phyloP scores from a whole-genome alignment of 2,113 vertebrate species.

The Brienomyrus brachyistius region DNA sequence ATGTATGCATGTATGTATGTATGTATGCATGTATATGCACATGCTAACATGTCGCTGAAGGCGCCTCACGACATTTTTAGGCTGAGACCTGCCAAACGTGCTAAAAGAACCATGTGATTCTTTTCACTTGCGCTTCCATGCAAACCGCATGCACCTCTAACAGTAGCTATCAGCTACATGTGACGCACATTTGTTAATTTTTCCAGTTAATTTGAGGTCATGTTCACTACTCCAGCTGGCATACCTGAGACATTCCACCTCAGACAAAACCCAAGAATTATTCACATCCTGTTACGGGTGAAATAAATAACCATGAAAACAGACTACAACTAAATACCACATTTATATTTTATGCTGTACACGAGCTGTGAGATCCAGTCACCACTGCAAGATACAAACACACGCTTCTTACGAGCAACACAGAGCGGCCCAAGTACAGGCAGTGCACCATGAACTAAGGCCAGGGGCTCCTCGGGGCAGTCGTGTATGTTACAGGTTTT shows the following conservation, averaged over 20 bases:
- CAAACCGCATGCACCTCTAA: background rate
- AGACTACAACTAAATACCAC: background rate
- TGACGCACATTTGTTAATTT: background rate
- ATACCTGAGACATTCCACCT: background rate
- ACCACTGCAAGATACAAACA: background rate
- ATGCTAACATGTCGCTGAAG: background rate
- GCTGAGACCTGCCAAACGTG: background rate
- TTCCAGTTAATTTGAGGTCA: background rate
- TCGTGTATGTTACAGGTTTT: background rate
- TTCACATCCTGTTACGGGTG: background rate
- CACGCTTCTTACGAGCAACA: background rate
- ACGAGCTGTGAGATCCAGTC: background rate
- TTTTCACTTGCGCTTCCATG: background rate
- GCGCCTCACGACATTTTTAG: background rate
- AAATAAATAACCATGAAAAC: background rate
- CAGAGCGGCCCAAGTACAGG: background rate
- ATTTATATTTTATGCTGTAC: background rate
- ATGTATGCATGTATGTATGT: too few relatives aligned
- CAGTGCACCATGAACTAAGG: background rate
- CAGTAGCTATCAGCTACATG: background rate
- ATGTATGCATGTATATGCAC: background rate
- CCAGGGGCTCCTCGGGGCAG: too few relatives aligned
- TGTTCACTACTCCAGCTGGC: background rate
- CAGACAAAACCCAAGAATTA: background rate
- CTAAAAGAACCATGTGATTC: background rate